Evolutionary conservation across 1,140 invertebrate species (phyloP), one percentile per base, ranked within the genome.

Genomic region (Drosophila mojavensis): DNA sequence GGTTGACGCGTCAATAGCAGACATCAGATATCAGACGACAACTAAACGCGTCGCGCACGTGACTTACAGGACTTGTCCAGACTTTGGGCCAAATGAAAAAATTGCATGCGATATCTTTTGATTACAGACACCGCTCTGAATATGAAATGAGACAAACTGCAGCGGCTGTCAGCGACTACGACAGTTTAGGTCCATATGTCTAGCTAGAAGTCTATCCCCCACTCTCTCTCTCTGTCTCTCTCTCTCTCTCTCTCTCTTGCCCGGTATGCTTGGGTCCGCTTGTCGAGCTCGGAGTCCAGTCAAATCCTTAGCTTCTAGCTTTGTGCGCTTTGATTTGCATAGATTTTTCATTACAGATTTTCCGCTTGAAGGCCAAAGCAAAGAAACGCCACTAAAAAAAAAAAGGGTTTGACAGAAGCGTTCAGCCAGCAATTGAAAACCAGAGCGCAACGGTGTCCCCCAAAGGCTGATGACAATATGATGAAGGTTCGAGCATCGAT

Each of bases 281-380:
- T 33, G 30, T 33, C 30, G 30, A 33, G 6, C 30, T 33, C 30
- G 3, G 58, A 36, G 47, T 48, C 62, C 47, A 61, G 13, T 30
- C 26, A 59, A 68, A 69, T 63, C 50, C 50, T 51, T 63, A 43
- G 56, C 61, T 68, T 69, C 45, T 53, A 41, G 61, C 53, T 59
- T 75, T 69, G 58, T 63, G 45, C 50, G 64, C 75, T 78, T 68
- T 81, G 81, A 84, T 84, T 84, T 84, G 81, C 81, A 84, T 84
- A 84, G 81, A 84, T 84, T 84, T 84, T 84, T 84, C 81, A 84
- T 84, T 84, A 84, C 66, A 84, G 81, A 84, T 84, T 84, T 67
- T 73, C 54, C 45, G 58, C 65, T 73, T 69, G 54, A 69, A 71
- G 54, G 47, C 28, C 58, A 51, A 79, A 77, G 59, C 45, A 59